phyloP scores from a whole-genome alignment of 1,140 invertebrate genomes.

The Cydia strobilella region DNA sequence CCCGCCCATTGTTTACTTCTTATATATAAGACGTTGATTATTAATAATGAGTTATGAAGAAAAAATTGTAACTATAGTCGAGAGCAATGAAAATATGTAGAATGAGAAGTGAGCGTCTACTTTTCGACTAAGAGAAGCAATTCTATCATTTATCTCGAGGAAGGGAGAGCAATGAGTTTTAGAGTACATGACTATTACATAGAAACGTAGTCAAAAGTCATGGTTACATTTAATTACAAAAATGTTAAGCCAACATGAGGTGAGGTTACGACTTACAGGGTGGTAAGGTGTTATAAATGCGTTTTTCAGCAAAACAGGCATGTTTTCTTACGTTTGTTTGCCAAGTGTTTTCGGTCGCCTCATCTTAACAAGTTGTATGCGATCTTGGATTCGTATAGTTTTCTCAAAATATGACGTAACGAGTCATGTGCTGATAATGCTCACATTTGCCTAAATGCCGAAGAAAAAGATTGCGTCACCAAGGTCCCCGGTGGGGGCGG shows the following conservation, averaged over 20 bases:
- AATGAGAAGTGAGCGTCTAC: conserved; percentile 33
- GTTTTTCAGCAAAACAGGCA: too few relatives aligned
- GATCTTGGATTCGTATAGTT: conserved; percentile 17
- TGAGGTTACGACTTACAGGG: too few relatives aligned
- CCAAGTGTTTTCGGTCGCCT: neutral
- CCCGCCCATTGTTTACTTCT: conserved; percentile 21
- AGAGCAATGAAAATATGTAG: neutral
- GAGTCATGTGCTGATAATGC: conserved; percentile 53
- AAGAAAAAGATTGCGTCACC: conserved; percentile 78
- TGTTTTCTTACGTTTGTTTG: too few relatives aligned
- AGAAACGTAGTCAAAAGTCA: too few relatives aligned
- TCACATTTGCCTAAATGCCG: conserved; percentile 73
- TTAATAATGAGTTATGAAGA: neutral
- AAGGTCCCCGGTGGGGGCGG: conserved; percentile 69
- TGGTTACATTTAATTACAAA: too few relatives aligned
- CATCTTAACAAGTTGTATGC: conserved; percentile 24
- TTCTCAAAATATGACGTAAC: conserved; percentile 43
- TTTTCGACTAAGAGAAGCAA: neutral
- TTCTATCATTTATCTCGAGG: too few relatives aligned
- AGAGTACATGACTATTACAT: too few relatives aligned
- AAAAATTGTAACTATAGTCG: neutral
- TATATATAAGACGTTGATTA: neutral
- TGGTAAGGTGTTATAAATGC: too few relatives aligned
- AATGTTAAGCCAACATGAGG: too few relatives aligned
- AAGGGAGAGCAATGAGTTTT: too few relatives aligned